Base-by-base conservation (phyloP, 2,888 invertebrate genomes). In the Luperina testacea region DNA sequence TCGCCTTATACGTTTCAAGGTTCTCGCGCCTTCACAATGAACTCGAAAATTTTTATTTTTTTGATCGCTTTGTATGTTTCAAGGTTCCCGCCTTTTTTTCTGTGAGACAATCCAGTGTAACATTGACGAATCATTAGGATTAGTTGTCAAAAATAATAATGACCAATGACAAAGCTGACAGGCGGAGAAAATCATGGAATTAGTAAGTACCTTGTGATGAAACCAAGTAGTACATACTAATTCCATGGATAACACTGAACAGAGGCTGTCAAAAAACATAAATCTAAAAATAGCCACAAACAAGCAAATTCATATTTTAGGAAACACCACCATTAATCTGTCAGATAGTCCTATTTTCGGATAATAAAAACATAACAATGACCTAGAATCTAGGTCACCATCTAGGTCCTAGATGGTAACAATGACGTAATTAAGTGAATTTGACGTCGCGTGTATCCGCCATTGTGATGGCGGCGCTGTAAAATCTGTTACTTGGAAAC, bases 361-460 rank as follows among this genome's bases (percentile, higher is more conserved):
- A 70, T 75, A 80, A 87, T 83, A 81, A 86, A 81, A 83, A 86
- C 78, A 72, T 79, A 82, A 88, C 87, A 90, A 82, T 90, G 88
- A 90, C 88, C 88, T 71, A n/a, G n/a, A n/a, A n/a, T n/a, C n/a
- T n/a, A n/a, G n/a, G n/a, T n/a, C n/a, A n/a, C n/a, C n/a, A n/a
- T n/a, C n/a, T n/a, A n/a, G n/a, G n/a, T n/a, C n/a, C n/a, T n/a
- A 79, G 76, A 51, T 89, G 68, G 69, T 64, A 82, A 88, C 84
- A 85, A 85, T 89, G 87, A 88, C 78, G 87, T 87, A 86, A 90
- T 91, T 88, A 89, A 87, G 81, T 83, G 87, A 80, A 85, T 85
- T 82, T 88, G 86, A 80, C 81, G 87, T 91, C 88, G 92, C 93
- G 91, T 92, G 92, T 27, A 83, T 63, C 24, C 84, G 45, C 75